Conservation (phyloP, 2,113 vertebrate species). For the Argyrosomus japonicus region DNA sequence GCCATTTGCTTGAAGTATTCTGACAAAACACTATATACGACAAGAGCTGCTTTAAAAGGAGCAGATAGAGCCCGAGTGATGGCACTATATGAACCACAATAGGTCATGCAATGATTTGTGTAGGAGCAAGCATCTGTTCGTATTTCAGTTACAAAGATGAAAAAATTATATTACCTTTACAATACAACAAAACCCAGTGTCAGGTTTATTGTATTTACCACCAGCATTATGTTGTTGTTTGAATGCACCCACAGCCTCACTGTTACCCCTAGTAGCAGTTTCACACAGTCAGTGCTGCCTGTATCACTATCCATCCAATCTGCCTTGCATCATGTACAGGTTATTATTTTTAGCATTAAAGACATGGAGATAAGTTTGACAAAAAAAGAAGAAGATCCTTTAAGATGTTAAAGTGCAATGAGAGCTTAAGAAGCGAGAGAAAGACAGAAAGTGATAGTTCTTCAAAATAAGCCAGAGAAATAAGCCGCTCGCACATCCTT, state of each 20-base stretch:
- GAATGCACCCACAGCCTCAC: not conserved
- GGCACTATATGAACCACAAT: not conserved
- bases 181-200: not conserved
- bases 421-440: constrained; percentile 9
- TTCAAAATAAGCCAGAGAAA: constrained; percentile 51
- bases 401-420: constrained; percentile 9
- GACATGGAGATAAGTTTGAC: constrained; percentile 14
- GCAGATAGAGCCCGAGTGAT: too few species aligned
- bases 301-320: not conserved
- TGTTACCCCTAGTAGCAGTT: not conserved
- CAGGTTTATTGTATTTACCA: not conserved
- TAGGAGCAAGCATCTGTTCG: too few species aligned
- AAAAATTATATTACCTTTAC: not conserved
- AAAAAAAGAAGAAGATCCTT: constrained; percentile 1
- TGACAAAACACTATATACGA: not conserved
- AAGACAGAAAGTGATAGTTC: constrained; percentile 22
- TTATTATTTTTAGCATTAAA: not conserved
- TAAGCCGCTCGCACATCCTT: constrained; percentile 37
- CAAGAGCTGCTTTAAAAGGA: too few species aligned
- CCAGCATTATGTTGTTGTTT: not conserved
- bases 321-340: not conserved
- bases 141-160: not conserved
- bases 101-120: not conserved
- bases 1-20: not conserved
- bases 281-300: not conserved